Base-by-base conservation (phyloP, 64 coral and sea anemone genomes). In the Pocillopora verrucosa region DNA sequence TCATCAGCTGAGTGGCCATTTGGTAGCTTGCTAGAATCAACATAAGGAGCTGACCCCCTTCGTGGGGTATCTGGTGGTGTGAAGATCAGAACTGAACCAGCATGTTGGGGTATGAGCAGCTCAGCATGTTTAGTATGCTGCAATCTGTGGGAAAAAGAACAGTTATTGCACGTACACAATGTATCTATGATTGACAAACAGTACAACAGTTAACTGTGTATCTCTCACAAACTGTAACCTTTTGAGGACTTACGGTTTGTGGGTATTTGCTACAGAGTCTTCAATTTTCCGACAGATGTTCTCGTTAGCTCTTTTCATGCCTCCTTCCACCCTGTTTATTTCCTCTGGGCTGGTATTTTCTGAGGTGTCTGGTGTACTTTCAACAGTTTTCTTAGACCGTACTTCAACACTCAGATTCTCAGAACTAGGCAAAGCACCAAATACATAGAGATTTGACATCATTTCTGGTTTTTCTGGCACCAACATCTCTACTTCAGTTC, bases 401-500 rank as follows among this genome's bases (percentile, higher is more conserved):
- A 94, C 93, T 13, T 88, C 78, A 26, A 94, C 74, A 35, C 25
- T 84, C 22, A 94, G 68, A 73, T 85, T 91, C 17, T 73, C 61
- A 36, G 17, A 26, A 16, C 61, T 76, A 17, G 88, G 86, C 68
- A 89, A 88, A 20, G 86, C 67, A 59, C 80, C 88, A 80, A 91
- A 96, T 38, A 91, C 74, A 75, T 90, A 93, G 34, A 94, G 35
- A 74, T 96, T 96, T 70, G 95, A 90, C 19, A 88, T 94, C 80
- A 91, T 80, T 91, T 98, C 95, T 11, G 92, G 95, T 81, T 76
- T 81, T 74, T 98, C 92, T 64, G 92, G 85, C 57, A 89, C 84
- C 36, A 98, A 84, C 88, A 93, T 94, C 64, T 98, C 95, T 5
- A 98, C 82, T 41, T 98, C 95, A 56, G 95, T 98, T 91, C 92